A percentile compares a stretch with the other conserved stretches of the same genome.
Conservation (phyloP, 2,113 vertebrate genomes). For the Pseudonaja textilis region DNA sequence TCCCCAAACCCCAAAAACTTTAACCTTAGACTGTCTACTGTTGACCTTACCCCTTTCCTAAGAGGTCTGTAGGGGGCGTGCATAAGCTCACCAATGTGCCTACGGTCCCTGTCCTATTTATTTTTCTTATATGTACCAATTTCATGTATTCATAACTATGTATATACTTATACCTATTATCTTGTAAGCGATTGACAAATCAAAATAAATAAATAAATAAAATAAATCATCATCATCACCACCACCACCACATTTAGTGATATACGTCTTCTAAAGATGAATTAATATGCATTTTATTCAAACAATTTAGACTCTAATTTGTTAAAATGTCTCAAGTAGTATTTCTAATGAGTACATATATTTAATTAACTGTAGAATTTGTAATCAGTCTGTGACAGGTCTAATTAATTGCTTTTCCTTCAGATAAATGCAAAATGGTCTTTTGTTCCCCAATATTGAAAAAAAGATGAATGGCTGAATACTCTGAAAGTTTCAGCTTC, state of each 20-base stretch:
- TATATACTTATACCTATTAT: too few relatives aligned
- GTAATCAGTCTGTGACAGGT: slow-evolving; percentile 2
- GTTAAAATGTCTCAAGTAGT: background rate
- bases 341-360: background rate
- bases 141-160: too few relatives aligned
- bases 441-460: background rate
- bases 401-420: slow-evolving; percentile 14
- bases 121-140: too few relatives aligned
- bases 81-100: too few relatives aligned
- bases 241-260: background rate
- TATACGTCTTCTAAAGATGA: background rate
- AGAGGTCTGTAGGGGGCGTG: too few relatives aligned
- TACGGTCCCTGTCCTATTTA: too few relatives aligned
- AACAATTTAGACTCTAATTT: slow-evolving; percentile 4
- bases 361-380: slow-evolving; percentile 17
- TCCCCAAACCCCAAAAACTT: too few relatives aligned
- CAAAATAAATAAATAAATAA: too few relatives aligned
- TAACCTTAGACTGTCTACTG: too few relatives aligned
- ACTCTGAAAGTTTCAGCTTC: background rate
- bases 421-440: background rate
- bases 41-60: too few relatives aligned
- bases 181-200: too few relatives aligned
- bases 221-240: background rate
- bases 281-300: slow-evolving; percentile 16
- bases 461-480: background rate